Percentiles rank a stretch among this genome's conserved stretches.
Evolutionary conservation across 1,140 invertebrate genomes (phyloP).

Genomic region (Aphis gossypii): DNA sequence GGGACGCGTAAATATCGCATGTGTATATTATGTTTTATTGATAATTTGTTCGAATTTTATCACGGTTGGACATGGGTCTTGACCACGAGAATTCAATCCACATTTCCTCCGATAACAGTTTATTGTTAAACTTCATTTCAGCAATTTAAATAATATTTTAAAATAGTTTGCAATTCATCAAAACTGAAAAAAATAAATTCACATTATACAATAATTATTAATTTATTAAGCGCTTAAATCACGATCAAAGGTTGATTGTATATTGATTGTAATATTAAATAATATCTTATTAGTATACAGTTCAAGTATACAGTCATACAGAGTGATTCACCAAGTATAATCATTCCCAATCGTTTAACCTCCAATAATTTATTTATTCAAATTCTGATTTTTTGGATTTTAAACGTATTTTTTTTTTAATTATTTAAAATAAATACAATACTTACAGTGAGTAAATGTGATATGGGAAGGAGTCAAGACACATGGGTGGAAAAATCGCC

Average conservation of each 20-base stretch:
- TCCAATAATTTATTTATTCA: not conserved
- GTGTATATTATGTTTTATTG: no score
- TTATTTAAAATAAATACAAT: no score
- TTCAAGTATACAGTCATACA: not conserved
- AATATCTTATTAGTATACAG: not conserved
- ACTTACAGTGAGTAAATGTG: no score
- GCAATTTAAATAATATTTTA: not conserved
- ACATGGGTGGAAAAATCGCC: no score
- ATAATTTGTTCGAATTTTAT: no score
- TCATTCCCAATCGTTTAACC: not conserved
- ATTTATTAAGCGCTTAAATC: not conserved
- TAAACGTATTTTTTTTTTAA: not conserved
- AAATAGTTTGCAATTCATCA: not conserved
- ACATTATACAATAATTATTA: not conserved
- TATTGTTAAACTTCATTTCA: no score
- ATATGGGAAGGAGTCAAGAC: no score
- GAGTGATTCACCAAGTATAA: not conserved
- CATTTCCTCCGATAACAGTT: no score
- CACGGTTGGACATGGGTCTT: no score
- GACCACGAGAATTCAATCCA: no score
- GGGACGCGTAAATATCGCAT: no score
- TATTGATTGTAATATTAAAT: not conserved
- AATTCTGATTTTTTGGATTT: not conserved
- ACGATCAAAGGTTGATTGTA: not conserved
- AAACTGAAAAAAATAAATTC: not conserved